phyloP scores from a whole-genome alignment of 2,888 invertebrate species.

The Conistra vaccinii region DNA sequence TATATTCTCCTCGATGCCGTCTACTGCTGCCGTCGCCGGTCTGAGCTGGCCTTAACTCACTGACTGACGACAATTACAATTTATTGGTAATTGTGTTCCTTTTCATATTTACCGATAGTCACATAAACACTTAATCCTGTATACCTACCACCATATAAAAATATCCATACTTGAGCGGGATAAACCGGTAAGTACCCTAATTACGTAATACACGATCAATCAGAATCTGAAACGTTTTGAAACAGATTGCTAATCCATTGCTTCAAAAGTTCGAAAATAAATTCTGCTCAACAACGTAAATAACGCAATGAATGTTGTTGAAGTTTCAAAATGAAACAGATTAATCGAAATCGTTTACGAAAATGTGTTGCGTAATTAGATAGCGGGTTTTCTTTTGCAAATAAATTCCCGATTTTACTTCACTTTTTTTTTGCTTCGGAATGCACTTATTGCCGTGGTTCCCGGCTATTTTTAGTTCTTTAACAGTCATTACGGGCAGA shows the following conservation, averaged over 20 bases:
- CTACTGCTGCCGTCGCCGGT: too few species aligned
- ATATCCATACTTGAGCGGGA: background rate
- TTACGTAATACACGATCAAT: too few species aligned
- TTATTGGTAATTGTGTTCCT: constrained; percentile 4
- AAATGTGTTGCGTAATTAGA: too few species aligned
- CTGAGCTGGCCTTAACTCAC: background rate
- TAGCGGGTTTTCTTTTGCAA: too few species aligned
- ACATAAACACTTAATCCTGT: background rate
- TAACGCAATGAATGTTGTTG: too few species aligned
- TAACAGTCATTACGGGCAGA: background rate
- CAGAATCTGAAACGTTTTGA: too few species aligned
- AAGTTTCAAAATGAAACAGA: too few species aligned
- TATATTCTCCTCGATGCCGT: background rate
- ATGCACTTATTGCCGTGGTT: background rate
- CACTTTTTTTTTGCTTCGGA: background rate
- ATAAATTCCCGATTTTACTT: background rate
- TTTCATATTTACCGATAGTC: constrained; percentile 9
- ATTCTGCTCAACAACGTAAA: too few species aligned
- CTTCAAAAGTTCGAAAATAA: too few species aligned
- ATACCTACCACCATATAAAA: background rate
- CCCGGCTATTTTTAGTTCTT: background rate
- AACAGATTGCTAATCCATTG: too few species aligned
- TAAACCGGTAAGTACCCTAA: too few species aligned
- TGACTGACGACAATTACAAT: background rate
- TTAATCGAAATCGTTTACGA: too few species aligned